Evolutionary conservation across 2,888 invertebrate species (phyloP).

Genomic region (Mythimna albipuncta): DNA sequence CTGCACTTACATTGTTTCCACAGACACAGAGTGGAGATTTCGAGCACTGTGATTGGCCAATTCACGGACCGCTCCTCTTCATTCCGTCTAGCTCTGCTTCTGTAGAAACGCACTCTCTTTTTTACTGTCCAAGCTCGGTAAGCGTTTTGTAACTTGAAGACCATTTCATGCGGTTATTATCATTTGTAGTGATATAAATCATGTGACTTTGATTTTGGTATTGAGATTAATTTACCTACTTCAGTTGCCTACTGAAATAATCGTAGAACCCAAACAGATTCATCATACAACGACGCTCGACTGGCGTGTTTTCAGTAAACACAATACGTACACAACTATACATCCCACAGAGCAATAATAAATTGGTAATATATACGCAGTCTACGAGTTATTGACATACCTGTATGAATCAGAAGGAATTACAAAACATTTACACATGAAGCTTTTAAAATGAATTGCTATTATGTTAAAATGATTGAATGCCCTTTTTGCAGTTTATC

Average conservation of each 20-base stretch:
- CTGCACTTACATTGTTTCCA: too few species aligned
- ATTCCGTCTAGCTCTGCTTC: too few species aligned
- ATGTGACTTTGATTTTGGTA: not conserved
- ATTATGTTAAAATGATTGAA: slow-evolving; percentile 12
- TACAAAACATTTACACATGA: slow-evolving; percentile 15
- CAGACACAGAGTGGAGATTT: too few species aligned
- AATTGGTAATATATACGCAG: slow-evolving; percentile 11
- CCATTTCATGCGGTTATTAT: not conserved
- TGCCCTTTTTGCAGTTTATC: slow-evolving; percentile 1
- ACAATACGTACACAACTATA: slow-evolving; percentile 23
- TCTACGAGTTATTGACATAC: slow-evolving; percentile 18
- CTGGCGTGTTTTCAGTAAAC: slow-evolving; percentile 14
- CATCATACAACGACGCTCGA: not conserved
- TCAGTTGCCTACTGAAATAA: not conserved
- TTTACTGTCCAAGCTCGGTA: too few species aligned
- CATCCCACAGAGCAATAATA: slow-evolving; percentile 1
- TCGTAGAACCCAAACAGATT: not conserved
- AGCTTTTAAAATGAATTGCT: slow-evolving; percentile 12
- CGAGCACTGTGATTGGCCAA: too few species aligned
- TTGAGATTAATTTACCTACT: too few species aligned
- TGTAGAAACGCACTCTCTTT: too few species aligned
- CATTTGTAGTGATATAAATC: not conserved
- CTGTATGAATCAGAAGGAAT: slow-evolving; percentile 11
- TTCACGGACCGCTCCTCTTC: too few species aligned
- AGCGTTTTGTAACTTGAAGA: not conserved